Evolutionary conservation across 92 coral and sea anemone species (phyloP).

Genomic region (Phenganax stokvisi): DNA sequence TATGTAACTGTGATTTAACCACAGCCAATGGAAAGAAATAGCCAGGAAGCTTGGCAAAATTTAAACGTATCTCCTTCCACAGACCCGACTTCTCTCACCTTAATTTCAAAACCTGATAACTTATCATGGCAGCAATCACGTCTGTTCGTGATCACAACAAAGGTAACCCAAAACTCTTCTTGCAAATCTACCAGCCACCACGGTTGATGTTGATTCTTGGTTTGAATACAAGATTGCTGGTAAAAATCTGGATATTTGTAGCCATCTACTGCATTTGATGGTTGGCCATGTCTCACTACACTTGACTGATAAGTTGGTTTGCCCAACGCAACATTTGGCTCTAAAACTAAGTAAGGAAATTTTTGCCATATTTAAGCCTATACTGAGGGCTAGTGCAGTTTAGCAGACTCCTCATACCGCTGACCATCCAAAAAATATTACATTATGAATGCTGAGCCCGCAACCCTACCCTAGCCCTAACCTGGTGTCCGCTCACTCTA

Average conservation of each 20-base stretch:
- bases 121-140: conserved; percentile 24
- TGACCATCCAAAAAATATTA: too few relatives aligned
- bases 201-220: background rate
- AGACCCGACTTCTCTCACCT: background rate
- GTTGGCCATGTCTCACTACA: background rate
- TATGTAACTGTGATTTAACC: too few relatives aligned
- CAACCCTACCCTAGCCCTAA: too few relatives aligned
- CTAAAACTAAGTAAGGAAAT: background rate
- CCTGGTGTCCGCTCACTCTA: too few relatives aligned
- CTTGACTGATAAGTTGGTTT: conserved; percentile 19
- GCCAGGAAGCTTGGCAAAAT: too few relatives aligned
- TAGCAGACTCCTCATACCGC: too few relatives aligned
- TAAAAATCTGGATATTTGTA: conserved; percentile 3
- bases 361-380: too few relatives aligned
- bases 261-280: conserved; percentile 32
- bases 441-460: too few relatives aligned
- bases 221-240: conserved; percentile 16
- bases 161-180: conserved; percentile 7
- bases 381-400: too few relatives aligned
- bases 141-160: conserved; percentile 17
- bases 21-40: too few relatives aligned
- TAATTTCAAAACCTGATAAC: conserved; percentile 4
- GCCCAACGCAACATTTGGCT: conserved; percentile 8
- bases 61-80: too few relatives aligned
- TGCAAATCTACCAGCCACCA: conserved; percentile 20